Base-by-base conservation (phyloP, 2,888 invertebrate species). In the Adelphocoris suturalis region DNA sequence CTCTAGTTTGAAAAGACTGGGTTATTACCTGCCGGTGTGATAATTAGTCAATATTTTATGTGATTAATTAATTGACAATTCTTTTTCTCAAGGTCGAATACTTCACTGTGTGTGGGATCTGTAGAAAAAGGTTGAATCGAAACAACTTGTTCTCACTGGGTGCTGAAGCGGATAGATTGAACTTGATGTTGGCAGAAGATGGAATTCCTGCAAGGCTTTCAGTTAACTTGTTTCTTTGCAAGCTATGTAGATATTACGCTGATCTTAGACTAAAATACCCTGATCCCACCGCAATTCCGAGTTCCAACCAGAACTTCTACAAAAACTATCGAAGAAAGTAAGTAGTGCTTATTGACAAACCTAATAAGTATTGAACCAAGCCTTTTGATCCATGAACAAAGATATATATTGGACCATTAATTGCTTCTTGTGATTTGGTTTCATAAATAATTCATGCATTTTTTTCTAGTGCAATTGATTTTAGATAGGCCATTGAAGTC, bases 211-310 rank as follows among this genome's bases (percentile, higher is more conserved):
- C 96, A 16, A 94, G 94, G 92, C 94, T 97, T 92, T 93, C 94
- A 0, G 95, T 96, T 92, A 96, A 96, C 90, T 96, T 96, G 0
- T 96, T 97, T 86, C 95, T 97, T 76, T 97, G 97, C 94, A 97
- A 97, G 94, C 93, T 96, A 37, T 97, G 97, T 92, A 95, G 96
- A 90, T 96, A 96, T 93, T 97, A 96, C 93, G 96, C 96, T 92
- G 95, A 96, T 91, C 93, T 97, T 86, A 94, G 96, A 90, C 94
- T 96, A 92, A 96, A 96, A 90, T 95, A 93, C 91, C 93, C 92
- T 88, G 93, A 94, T 85, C 92, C 93, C 16, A 90, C 84, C 14
- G 86, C 91, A 5, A 92, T 92, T 89, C 91, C 92, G 93, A 87
- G 93, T 92, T 91, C 93, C 92, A 93, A 94, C 94, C 93, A 95